These are phyloP conservation scores for Penaeus vannamei DNA, from an alignment of 1,140 invertebrate genomes.

Conservation along the genomic window DNA sequence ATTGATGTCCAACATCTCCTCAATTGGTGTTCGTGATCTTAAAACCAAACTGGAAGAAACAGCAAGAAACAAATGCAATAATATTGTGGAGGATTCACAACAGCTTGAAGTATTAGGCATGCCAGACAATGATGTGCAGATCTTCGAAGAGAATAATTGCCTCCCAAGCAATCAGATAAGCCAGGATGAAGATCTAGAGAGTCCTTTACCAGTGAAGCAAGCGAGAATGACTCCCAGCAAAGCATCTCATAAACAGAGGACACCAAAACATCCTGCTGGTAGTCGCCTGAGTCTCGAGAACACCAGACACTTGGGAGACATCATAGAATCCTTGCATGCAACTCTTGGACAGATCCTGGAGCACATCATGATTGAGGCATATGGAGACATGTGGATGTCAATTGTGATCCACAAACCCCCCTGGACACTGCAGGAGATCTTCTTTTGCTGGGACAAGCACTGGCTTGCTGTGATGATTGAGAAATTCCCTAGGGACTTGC, in stretches of 20 bases:
- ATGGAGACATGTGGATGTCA: constrained; percentile 49
- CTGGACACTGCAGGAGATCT: constrained; percentile 51
- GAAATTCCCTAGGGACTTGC: constrained; percentile 46
- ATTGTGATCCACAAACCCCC: constrained; percentile 63
- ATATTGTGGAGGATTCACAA: background rate
- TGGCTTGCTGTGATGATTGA: constrained; percentile 63
- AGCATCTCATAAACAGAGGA: background rate
- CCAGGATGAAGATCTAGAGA: background rate
- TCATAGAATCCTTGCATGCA: constrained; percentile 27
- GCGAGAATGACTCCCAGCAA: background rate
- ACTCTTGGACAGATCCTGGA: constrained; percentile 55
- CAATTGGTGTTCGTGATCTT: constrained; percentile 41
- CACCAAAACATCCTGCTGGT: background rate
- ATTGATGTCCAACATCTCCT: constrained; percentile 42
- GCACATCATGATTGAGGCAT: constrained; percentile 50
- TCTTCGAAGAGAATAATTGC: background rate
- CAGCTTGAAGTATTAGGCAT: background rate
- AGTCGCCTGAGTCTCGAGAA: background rate
- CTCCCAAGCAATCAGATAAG: background rate
- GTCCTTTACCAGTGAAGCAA: background rate
- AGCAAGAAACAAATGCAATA: background rate
- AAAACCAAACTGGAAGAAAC: background rate
- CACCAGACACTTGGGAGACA: background rate
- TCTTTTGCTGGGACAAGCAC: constrained; percentile 64
- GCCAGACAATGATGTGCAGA: background rate